Conservation (phyloP, 2,797 vertebrate genomes). For the Tiaroga cobitis region DNA sequence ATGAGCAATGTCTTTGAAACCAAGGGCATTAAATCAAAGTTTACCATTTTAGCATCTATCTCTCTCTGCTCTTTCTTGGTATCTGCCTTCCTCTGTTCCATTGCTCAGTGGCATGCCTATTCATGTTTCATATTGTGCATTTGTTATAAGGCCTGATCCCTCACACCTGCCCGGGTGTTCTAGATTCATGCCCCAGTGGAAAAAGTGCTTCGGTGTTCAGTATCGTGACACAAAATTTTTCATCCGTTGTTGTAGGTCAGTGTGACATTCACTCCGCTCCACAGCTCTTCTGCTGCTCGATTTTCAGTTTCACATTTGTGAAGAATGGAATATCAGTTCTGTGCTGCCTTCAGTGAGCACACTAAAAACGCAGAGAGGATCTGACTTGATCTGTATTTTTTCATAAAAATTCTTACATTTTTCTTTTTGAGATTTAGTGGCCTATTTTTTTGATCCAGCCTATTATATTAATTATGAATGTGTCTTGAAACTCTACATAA, state of each 20-base stretch:
- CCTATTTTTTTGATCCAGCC: not conserved
- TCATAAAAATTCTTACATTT: not conserved
- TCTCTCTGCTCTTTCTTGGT: constrained; percentile 45
- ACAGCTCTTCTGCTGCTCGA: constrained; percentile 53
- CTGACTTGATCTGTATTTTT: not conserved
- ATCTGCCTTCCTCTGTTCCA: constrained; percentile 55
- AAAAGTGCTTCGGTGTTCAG: constrained; percentile 55
- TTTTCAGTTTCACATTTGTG: constrained; percentile 58
- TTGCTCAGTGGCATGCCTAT: constrained; percentile 38
- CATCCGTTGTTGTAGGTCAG: constrained; percentile 70
- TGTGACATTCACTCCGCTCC: constrained; percentile 67
- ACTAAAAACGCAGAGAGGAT: not conserved
- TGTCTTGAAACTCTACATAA: not conserved
- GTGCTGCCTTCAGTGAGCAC: not conserved
- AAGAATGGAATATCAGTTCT: constrained; percentile 60
- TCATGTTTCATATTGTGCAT: constrained; percentile 60
- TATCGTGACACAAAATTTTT: constrained; percentile 65
- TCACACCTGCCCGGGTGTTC: constrained; percentile 48
- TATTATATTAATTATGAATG: not conserved
- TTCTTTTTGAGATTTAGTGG: not conserved
- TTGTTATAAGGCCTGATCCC: constrained; percentile 54
- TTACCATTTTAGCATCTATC: constrained; percentile 34
- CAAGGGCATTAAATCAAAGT: constrained; percentile 58
- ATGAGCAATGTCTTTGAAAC: constrained; percentile 53
- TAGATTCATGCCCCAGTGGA: constrained; percentile 65